Conservation (phyloP, 2,888 invertebrate species). For the Andrena haemorrhoa region DNA sequence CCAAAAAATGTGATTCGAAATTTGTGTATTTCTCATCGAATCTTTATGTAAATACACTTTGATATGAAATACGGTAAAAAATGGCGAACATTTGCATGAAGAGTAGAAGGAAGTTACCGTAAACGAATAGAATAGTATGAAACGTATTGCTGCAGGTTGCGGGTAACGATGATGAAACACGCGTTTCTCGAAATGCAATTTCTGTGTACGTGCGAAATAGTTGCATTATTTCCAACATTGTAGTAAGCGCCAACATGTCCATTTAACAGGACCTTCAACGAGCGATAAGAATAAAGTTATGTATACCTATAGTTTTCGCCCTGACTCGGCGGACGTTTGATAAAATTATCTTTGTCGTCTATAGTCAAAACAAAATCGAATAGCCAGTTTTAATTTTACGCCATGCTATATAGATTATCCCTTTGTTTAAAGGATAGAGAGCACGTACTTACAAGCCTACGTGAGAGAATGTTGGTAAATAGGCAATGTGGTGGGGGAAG, state of each 20-base stretch:
- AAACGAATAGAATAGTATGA: background rate
- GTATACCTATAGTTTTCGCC: background rate
- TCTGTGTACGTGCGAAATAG: background rate
- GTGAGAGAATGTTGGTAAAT: background rate
- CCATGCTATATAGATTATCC: background rate
- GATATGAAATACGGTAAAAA: background rate
- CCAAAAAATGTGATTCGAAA: slow-evolving; percentile 11
- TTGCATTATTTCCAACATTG: background rate
- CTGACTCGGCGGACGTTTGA: background rate
- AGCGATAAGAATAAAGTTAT: slow-evolving; percentile 15
- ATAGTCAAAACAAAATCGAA: background rate
- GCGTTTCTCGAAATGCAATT: background rate
- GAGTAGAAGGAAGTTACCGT: background rate
- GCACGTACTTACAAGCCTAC: background rate
- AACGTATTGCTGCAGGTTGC: background rate
- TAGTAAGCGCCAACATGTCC: background rate
- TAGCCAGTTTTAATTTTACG: background rate
- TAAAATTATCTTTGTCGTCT: slow-evolving; percentile 9
- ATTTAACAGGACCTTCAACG: slow-evolving; percentile 3
- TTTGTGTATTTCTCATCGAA: background rate
- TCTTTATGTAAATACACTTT: background rate
- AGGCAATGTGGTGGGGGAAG: background rate
- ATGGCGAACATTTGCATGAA: background rate
- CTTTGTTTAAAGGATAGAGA: background rate
- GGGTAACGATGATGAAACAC: background rate